phyloP scores from a whole-genome alignment of 2,888 invertebrate genomes.

The Coleophora deauratella region DNA sequence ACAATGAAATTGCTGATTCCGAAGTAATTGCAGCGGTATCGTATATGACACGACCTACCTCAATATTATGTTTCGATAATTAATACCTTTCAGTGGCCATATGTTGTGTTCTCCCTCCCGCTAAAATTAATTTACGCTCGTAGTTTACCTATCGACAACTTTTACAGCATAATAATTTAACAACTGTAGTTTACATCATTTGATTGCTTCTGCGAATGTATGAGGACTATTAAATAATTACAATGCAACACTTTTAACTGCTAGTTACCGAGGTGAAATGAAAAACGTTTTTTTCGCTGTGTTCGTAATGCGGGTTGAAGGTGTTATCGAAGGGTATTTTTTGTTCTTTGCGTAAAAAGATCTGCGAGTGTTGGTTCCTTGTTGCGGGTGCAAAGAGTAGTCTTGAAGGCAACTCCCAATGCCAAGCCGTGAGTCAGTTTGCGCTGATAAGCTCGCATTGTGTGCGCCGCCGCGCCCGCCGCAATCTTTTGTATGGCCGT shows the following conservation, averaged over 20 bases:
- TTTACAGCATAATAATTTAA: too few species aligned
- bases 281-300: background rate
- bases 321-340: constrained; percentile 2
- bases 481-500: constrained; percentile 24
- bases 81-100: too few species aligned
- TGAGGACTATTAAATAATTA: too few species aligned
- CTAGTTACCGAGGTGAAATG: too few species aligned
- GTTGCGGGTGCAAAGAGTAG: background rate
- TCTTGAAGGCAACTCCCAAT: constrained; percentile 20
- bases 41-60: constrained; percentile 4
- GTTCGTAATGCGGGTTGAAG: background rate
- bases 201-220: too few species aligned
- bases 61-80: constrained; percentile 2
- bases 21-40: too few species aligned
- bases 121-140: too few species aligned
- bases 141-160: too few species aligned
- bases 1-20: too few species aligned
- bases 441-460: constrained; percentile 35
- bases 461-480: constrained; percentile 26
- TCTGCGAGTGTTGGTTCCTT: constrained; percentile 6
- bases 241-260: too few species aligned
- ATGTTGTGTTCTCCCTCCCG: background rate
- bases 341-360: constrained; percentile 2
- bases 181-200: too few species aligned
- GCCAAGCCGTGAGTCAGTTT: constrained; percentile 28